phyloP scores from a whole-genome alignment of 2,797 vertebrate genomes.

The Myotis daubentonii region DNA sequence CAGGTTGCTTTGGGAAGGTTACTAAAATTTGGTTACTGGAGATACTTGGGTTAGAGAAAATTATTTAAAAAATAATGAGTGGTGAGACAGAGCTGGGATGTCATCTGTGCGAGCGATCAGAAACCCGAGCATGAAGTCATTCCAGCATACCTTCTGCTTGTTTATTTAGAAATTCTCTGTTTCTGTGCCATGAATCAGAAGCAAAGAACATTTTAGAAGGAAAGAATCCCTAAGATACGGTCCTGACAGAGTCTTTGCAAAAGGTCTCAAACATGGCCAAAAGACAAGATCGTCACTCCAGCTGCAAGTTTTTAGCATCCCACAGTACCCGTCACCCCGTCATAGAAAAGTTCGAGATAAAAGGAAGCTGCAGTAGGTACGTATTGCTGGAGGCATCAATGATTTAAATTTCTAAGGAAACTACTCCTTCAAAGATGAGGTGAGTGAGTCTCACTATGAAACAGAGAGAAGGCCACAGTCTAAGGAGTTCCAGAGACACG shows the following conservation, averaged over 20 bases:
- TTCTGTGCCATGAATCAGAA: slow-evolving; percentile 58
- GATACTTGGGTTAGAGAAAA: slow-evolving; percentile 57
- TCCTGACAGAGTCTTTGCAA: slow-evolving; percentile 5
- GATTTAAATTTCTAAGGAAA: neutral
- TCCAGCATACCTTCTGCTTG: slow-evolving; percentile 35
- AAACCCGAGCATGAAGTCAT: slow-evolving; percentile 37
- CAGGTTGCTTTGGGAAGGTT: slow-evolving; percentile 54
- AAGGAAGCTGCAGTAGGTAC: neutral
- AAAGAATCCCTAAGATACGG: neutral
- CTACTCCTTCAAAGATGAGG: neutral
- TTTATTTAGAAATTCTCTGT: slow-evolving; percentile 57
- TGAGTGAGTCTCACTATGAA: neutral
- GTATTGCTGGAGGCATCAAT: neutral
- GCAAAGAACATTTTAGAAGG: slow-evolving; percentile 43
- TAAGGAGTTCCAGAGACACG: neutral
- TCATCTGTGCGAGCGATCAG: slow-evolving; percentile 69
- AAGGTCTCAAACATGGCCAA: neutral
- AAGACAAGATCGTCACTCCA: neutral
- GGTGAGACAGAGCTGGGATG: slow-evolving; percentile 21
- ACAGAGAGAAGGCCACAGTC: neutral
- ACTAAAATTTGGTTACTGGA: slow-evolving; percentile 70
- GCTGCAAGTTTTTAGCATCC: neutral
- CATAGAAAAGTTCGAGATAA: neutral
- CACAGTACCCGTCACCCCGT: neutral
- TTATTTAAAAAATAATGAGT: slow-evolving; percentile 52